A percentile compares a stretch with the other conserved stretches of the same genome.
These are phyloP conservation scores for Drosophila neotestacea DNA, from an alignment of 2,888 invertebrate species.

Conservation along the genomic window DNA sequence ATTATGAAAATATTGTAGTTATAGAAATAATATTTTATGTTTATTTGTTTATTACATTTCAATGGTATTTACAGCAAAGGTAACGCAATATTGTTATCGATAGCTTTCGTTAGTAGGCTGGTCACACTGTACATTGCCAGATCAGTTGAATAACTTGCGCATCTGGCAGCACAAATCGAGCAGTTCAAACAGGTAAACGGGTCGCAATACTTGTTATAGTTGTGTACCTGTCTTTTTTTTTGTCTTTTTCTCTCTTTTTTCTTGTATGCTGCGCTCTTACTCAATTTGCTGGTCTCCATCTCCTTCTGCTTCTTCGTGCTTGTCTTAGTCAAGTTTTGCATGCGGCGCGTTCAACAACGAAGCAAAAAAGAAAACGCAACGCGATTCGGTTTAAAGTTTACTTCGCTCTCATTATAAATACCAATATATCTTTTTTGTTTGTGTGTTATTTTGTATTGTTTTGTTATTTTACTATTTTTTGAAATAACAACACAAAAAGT, in stretches of 20 bases:
- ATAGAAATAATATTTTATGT: no score
- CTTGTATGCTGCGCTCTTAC: slow-evolving; percentile 30
- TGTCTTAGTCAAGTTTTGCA: slow-evolving; percentile 60
- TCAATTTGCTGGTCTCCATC: slow-evolving; percentile 29
- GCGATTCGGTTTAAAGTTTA: slow-evolving; percentile 32
- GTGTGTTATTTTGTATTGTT: slow-evolving; percentile 13
- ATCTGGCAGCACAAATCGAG: slow-evolving; percentile 33
- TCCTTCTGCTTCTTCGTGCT: slow-evolving; percentile 17
- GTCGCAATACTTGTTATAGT: slow-evolving; percentile 54
- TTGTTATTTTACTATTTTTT: not conserved
- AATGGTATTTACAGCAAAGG: no score
- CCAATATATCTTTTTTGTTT: slow-evolving; percentile 13
- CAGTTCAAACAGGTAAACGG: slow-evolving; percentile 50
- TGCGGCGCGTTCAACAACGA: slow-evolving; percentile 63
- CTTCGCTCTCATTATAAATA: not conserved
- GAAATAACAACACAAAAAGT: slow-evolving; percentile 32
- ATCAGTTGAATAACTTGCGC: slow-evolving; percentile 6
- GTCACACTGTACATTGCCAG: slow-evolving; percentile 22
- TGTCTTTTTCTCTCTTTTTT: slow-evolving; percentile 12
- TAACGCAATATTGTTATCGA: not conserved
- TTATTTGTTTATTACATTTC: no score
- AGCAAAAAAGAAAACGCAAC: slow-evolving; percentile 29
- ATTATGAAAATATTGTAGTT: no score
- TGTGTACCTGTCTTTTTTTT: slow-evolving; percentile 56
- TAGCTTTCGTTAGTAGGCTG: not conserved